phyloP scores from a whole-genome alignment of 1,140 invertebrate genomes.

The Sipha flava region DNA sequence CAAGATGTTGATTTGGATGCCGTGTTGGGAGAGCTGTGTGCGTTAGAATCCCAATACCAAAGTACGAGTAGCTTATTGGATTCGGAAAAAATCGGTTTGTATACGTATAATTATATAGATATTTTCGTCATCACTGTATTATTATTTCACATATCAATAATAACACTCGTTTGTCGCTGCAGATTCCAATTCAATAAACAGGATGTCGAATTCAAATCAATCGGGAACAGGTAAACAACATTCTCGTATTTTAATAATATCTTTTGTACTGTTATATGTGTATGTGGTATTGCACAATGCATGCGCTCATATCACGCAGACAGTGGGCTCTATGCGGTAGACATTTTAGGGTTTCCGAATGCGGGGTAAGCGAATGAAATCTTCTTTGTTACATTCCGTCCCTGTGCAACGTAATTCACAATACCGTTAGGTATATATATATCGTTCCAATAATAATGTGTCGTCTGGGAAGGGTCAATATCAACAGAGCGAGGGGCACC shows the following conservation, averaged over 20 bases:
- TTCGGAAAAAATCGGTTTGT: constrained; percentile 42
- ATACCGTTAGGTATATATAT: too few species aligned
- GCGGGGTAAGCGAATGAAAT: not conserved
- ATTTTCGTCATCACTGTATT: too few species aligned
- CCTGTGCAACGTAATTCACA: not conserved
- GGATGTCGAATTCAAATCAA: constrained; percentile 24
- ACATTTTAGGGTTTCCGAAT: not conserved
- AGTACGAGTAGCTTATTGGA: constrained; percentile 39
- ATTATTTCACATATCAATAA: not conserved
- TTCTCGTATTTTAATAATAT: not conserved
- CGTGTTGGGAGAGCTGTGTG: constrained; percentile 86
- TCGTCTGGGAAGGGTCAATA: constrained; percentile 30
- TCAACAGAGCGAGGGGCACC: not conserved
- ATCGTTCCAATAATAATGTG: not conserved
- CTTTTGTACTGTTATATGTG: too few species aligned
- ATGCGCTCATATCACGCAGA: too few species aligned
- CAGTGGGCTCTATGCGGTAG: not conserved
- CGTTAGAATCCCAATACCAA: constrained; percentile 73
- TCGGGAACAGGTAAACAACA: not conserved
- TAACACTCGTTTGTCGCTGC: constrained; percentile 38
- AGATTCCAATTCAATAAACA: constrained; percentile 45
- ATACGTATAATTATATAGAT: too few species aligned
- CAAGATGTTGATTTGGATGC: constrained; percentile 93
- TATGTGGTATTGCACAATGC: too few species aligned
- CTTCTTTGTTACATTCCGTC: not conserved